phyloP scores from a whole-genome alignment of 2,888 invertebrate species.

The Stomorhina lunata region DNA sequence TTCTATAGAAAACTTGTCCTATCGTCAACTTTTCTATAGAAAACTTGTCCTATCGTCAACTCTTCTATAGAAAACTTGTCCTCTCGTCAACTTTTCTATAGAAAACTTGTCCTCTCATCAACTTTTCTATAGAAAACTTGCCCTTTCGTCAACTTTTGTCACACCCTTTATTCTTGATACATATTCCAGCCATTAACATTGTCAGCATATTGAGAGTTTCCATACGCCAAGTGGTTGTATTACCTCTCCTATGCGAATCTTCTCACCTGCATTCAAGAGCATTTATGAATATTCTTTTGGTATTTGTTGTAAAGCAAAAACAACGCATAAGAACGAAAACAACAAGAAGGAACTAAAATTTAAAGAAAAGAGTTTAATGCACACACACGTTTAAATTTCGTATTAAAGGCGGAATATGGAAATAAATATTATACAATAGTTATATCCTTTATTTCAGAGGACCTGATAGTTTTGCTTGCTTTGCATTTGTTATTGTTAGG shows the following conservation, averaged over 20 bases:
- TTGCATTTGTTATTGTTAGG: conserved; percentile 7
- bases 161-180: no score
- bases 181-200: neutral
- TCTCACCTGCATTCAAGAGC: conserved; percentile 50
- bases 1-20: no score
- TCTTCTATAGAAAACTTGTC: no score
- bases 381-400: neutral
- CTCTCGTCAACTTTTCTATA: no score
- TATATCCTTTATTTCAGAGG: conserved; percentile 9
- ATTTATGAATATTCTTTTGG: conserved; percentile 17
- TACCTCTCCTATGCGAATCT: conserved; percentile 37
- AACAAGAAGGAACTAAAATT: neutral
- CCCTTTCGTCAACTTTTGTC: no score
- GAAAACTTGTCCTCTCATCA: no score
- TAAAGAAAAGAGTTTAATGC: conserved; percentile 2
- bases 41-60: no score
- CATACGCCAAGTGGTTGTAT: neutral
- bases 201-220: conserved; percentile 17
- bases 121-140: no score
- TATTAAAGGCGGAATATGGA: neutral
- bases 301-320: neutral
- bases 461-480: neutral
- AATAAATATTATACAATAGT: neutral
- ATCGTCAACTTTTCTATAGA: no score
- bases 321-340: neutral